Evolutionary conservation across 2,888 invertebrate species (phyloP).

Genomic region (Mythimna ferrago): DNA sequence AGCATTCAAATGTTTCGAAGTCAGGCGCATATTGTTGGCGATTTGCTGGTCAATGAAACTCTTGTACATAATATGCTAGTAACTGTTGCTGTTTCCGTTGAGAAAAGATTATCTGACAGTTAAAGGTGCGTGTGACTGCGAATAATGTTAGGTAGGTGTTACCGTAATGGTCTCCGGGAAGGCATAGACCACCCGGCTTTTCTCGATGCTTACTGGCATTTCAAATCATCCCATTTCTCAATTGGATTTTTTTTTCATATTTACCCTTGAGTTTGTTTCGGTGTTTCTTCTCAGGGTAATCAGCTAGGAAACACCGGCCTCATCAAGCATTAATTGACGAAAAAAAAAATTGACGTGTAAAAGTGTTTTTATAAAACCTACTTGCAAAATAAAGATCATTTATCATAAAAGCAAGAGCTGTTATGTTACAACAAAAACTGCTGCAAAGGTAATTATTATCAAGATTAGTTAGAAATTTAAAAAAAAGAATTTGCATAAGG

Average conservation of each 20-base stretch:
- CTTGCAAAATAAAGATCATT: no score
- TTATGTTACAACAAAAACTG: no score
- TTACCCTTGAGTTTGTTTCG: no score
- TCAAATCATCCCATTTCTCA: background rate
- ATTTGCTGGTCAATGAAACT: slow-evolving; percentile 53
- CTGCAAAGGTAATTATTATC: background rate
- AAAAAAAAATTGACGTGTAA: no score
- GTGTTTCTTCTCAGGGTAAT: no score
- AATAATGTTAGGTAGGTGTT: slow-evolving; percentile 20
- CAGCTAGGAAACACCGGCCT: no score
- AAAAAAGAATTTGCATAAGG: background rate
- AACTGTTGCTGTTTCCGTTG: slow-evolving; percentile 27
- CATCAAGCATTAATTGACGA: no score
- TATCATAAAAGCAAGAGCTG: background rate
- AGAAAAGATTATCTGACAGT: slow-evolving; percentile 8
- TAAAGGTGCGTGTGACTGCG: slow-evolving; percentile 29
- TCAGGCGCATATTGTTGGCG: slow-evolving; percentile 44
- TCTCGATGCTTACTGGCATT: background rate
- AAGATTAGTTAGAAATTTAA: fast-evolving
- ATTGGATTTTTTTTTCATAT: no score
- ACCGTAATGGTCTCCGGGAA: slow-evolving; percentile 24
- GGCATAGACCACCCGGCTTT: slow-evolving; percentile 21
- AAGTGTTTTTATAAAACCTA: no score
- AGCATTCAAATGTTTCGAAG: slow-evolving; percentile 57
- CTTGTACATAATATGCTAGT: slow-evolving; percentile 28